phyloP scores from a whole-genome alignment of 2,888 invertebrate genomes.

The Herminia tarsipennalis region DNA sequence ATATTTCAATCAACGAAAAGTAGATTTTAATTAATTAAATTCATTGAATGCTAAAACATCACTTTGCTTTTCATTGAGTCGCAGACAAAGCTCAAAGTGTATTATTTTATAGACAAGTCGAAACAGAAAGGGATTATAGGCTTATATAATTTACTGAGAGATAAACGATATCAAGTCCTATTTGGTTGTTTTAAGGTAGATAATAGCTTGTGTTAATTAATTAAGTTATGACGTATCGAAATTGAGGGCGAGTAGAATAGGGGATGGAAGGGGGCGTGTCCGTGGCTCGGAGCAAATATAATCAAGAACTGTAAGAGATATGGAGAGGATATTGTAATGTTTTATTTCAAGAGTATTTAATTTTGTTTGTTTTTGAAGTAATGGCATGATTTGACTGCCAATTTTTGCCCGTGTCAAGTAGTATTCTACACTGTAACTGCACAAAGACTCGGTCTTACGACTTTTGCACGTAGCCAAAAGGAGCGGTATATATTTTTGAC shows the following conservation, averaged over 20 bases:
- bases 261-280: slow-evolving; percentile 82
- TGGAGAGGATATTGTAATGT: slow-evolving; percentile 43
- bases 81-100: slow-evolving; percentile 83
- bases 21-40: slow-evolving; percentile 81
- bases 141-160: slow-evolving; percentile 52
- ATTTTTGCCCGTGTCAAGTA: too few species aligned
- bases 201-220: slow-evolving; percentile 30
- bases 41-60: slow-evolving; percentile 79
- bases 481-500: too few species aligned
- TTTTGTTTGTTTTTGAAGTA: too few species aligned
- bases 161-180: slow-evolving; percentile 30
- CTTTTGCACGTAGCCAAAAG: too few species aligned
- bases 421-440: too few species aligned
- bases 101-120: slow-evolving; percentile 84
- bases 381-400: too few species aligned
- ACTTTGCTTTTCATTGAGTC: slow-evolving; percentile 77
- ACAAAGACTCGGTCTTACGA: too few species aligned
- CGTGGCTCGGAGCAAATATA: slow-evolving; percentile 82
- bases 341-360: not conserved
- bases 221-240: slow-evolving; percentile 53
- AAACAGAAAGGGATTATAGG: slow-evolving; percentile 63
- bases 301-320: slow-evolving; percentile 68
- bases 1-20: slow-evolving; percentile 61
- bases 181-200: slow-evolving; percentile 26
- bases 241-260: slow-evolving; percentile 69